phyloP scores from a whole-genome alignment of 2,888 invertebrate genomes.

The Drosophila flavopinicola region DNA sequence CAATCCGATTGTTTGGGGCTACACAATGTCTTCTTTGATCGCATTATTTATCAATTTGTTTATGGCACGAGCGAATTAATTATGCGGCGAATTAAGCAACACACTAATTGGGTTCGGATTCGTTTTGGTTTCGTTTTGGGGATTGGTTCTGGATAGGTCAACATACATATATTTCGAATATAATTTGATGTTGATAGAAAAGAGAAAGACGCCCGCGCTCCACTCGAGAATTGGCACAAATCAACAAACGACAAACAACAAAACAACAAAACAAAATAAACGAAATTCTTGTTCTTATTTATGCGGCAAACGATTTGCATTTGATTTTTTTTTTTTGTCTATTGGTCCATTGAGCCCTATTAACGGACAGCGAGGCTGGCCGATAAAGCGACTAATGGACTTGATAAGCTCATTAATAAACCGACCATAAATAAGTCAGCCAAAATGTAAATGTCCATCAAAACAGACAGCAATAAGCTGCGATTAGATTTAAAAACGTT shows the following conservation, averaged over 20 bases:
- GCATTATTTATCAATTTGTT: conserved; percentile 46
- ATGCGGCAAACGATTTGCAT: conserved; percentile 15
- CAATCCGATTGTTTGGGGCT: neutral
- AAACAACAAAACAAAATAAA: conserved; percentile 20
- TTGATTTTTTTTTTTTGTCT: neutral
- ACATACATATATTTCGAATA: conserved; percentile 5
- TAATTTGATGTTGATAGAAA: neutral
- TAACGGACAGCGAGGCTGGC: neutral
- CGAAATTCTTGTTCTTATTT: conserved; percentile 8
- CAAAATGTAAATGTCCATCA: conserved; percentile 46
- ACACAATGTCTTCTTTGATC: conserved; percentile 9
- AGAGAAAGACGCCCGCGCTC: conserved; percentile 52
- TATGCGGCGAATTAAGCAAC: conserved; percentile 27
- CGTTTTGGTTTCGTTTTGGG: conserved; percentile 24
- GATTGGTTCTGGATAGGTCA: conserved; percentile 43
- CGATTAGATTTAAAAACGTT: conserved; percentile 28
- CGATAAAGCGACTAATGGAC: conserved; percentile 43
- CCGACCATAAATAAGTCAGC: conserved; percentile 33
- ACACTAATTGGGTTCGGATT: conserved; percentile 51
- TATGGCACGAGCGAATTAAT: conserved; percentile 43
- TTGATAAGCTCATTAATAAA: conserved; percentile 48
- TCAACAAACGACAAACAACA: conserved; percentile 21
- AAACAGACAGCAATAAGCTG: conserved; percentile 26
- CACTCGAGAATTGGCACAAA: conserved; percentile 38
- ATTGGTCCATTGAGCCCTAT: conserved; percentile 22